Conservation (phyloP, 1,140 invertebrate genomes). For the Eriocheir sinensis region DNA sequence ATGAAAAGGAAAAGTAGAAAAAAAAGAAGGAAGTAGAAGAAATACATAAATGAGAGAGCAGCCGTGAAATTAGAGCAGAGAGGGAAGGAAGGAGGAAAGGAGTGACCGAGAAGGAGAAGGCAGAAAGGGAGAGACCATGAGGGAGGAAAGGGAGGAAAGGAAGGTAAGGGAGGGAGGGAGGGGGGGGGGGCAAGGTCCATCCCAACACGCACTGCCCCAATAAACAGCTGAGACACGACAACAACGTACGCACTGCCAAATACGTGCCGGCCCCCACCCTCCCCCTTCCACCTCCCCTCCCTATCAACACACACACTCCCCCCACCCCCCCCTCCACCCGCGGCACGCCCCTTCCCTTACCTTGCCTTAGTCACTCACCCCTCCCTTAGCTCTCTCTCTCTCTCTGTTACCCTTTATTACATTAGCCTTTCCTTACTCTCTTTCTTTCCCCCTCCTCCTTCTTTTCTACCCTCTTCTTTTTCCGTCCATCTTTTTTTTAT, state of each 20-base stretch:
- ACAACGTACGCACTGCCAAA: background rate
- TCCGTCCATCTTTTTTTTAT: too few species aligned
- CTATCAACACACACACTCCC: too few species aligned
- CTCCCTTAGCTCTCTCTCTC: background rate
- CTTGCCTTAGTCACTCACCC: background rate
- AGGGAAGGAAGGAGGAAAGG: background rate
- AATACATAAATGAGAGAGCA: background rate
- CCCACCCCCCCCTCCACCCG: background rate
- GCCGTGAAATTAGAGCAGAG: background rate
- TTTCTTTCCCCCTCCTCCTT: too few species aligned
- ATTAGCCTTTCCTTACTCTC: too few species aligned
- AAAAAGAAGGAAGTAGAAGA: background rate
- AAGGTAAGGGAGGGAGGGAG: background rate
- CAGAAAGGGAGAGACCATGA: too few species aligned
- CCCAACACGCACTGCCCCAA: constrained; percentile 11
- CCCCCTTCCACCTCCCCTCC: too few species aligned
- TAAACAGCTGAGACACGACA: background rate
- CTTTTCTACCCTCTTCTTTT: too few species aligned
- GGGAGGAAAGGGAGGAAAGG: background rate
- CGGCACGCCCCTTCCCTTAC: background rate
- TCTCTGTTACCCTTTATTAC: too few species aligned
- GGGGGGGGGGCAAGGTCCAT: background rate
- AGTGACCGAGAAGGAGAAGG: too few species aligned
- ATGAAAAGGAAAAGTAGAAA: background rate
- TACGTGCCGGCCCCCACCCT: background rate